phyloP scores from a whole-genome alignment of 2,797 vertebrate species.

The Agapornis canus region DNA sequence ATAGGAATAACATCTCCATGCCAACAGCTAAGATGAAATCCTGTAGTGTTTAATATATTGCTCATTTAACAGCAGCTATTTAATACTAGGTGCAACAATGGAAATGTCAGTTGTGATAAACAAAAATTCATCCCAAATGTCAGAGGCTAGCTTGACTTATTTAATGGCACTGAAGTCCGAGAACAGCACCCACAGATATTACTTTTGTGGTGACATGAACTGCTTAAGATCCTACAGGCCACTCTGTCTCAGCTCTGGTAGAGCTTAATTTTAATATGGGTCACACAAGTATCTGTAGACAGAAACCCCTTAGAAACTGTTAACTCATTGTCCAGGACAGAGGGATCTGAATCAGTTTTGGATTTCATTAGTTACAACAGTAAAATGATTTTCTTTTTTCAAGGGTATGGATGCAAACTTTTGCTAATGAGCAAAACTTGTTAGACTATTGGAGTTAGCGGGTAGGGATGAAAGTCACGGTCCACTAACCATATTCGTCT shows the following conservation, averaged over 20 bases:
- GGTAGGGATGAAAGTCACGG: neutral
- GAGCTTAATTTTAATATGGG: constrained; percentile 51
- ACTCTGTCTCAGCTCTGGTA: constrained; percentile 19
- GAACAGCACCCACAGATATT: constrained; percentile 51
- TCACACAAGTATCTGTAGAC: neutral
- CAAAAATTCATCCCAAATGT: constrained; percentile 56
- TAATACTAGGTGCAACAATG: constrained; percentile 55
- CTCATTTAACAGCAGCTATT: constrained; percentile 52
- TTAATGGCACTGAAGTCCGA: constrained; percentile 37
- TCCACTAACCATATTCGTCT: neutral
- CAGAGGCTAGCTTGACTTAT: constrained; percentile 62
- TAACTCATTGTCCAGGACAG: neutral
- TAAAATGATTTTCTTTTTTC: neutral
- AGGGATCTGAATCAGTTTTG: neutral
- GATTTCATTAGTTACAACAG: neutral
- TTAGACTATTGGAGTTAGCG: neutral
- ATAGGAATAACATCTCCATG: constrained; percentile 56
- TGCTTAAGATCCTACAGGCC: constrained; percentile 9
- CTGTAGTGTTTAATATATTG: constrained; percentile 62
- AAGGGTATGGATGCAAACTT: neutral
- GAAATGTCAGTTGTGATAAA: constrained; percentile 65
- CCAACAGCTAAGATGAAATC: constrained; percentile 54
- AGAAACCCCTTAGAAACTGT: neutral
- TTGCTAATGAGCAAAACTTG: neutral
- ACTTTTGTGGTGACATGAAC: constrained; percentile 54